Evolutionary conservation across 2,797 vertebrate genomes (phyloP), one percentile per base, ranked within the genome.

Genomic region (Xiphophorus birchmanni): DNA sequence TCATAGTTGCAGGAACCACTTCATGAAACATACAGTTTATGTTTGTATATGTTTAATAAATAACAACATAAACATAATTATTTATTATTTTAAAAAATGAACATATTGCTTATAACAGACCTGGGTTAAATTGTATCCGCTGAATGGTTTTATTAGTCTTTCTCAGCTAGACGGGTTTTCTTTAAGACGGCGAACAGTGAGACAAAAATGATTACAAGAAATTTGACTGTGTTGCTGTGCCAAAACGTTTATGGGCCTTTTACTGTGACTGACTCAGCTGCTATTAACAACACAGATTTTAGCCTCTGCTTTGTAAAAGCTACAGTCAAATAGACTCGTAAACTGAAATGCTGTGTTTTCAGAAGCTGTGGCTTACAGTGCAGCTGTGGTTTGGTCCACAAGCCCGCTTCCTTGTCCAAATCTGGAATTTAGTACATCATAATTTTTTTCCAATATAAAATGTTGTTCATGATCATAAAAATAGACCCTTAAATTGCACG

Each of bases 21-120:
- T 73, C 71, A 87, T 71, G 76, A 84, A 74, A 90, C 80, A 92
- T 91, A 85, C 82, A 74, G 75, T 78, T 82, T 86, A 80, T 95
- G 94, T 87, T 92, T 96, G 95, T 78, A 89, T 94, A 92, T 94
- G 94, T 99, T 99, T 99, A 99, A 99, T 99, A 99, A 99, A 99
- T 99, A 99, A 98, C 93, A 95, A 92, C 77, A 88, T 91, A 80
- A 95, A 91, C 85, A 91, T 90, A 84, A 92, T 90, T 83, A 91
- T 85, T 84, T 87, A n/a, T 76, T 26, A 45, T n/a, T 58, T 58
- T n/a, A 45, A 45, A 67, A 71, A 72, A n/a, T 76, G 87, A 92
- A 91, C 65, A 15, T 29, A 84, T 92, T 86, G 74, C 79, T 88
- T 84, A 82, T 84, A 78, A 84, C 88, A 91, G 90, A 81, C 88